Evolutionary conservation across 2,888 invertebrate species (phyloP).

Genomic region (Liposcelis brunnea): DNA sequence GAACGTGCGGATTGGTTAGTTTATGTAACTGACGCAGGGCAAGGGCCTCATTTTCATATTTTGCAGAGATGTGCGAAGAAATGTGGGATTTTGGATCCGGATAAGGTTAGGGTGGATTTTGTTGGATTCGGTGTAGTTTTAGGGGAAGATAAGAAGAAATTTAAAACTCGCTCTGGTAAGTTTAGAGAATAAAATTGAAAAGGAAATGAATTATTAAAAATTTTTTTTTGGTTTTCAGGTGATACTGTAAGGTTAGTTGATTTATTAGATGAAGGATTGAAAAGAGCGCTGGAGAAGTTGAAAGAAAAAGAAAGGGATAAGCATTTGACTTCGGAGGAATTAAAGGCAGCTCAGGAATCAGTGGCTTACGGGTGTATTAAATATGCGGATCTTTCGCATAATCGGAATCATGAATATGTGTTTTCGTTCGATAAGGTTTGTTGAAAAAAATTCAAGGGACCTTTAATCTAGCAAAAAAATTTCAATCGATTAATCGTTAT

Average conservation of each 20-base stretch:
- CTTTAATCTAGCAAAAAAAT: background rate
- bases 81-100: conserved; percentile 52
- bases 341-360: conserved; percentile 69
- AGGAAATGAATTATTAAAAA: too few relatives aligned
- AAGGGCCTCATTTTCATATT: conserved; percentile 54
- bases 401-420: conserved; percentile 83
- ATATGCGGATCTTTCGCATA: conserved; percentile 91
- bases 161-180: conserved; percentile 79
- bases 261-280: conserved; percentile 80
- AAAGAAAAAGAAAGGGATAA: conserved; percentile 74
- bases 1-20: conserved; percentile 80
- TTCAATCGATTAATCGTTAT: too few relatives aligned
- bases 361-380: conserved; percentile 97
- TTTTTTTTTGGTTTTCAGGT: too few relatives aligned
- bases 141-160: conserved; percentile 97
- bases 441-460: background rate
- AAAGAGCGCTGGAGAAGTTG: conserved; percentile 63
- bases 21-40: conserved; percentile 90
- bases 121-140: conserved; percentile 93
- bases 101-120: conserved; percentile 59
- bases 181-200: too few relatives aligned
- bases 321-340: conserved; percentile 61
- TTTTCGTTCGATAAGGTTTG: conserved; percentile 84
- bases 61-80: conserved; percentile 65
- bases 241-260: conserved; percentile 80